Percentiles rank a stretch among this genome's conserved stretches.
Evolutionary conservation across 2,888 invertebrate species (phyloP).

Genomic region (Andrena minutula): DNA sequence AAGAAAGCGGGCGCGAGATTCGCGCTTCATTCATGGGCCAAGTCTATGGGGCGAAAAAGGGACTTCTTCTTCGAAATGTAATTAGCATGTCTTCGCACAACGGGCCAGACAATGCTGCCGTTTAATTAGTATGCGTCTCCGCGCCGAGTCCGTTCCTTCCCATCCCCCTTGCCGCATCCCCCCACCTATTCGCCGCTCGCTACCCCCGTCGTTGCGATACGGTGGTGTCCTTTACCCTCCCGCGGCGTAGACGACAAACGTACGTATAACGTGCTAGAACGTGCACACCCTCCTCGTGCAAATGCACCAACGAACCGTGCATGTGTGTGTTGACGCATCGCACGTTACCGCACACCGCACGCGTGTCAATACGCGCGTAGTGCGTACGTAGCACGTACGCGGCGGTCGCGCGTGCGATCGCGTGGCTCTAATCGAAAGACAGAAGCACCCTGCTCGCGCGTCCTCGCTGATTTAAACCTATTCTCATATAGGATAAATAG

Average conservation of each 20-base stretch:
- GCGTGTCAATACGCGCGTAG: constrained; percentile 57
- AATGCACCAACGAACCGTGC: constrained; percentile 36
- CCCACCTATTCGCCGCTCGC: not conserved
- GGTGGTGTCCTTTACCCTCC: constrained; percentile 38
- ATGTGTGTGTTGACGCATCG: constrained; percentile 33
- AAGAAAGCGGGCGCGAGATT: constrained; percentile 73
- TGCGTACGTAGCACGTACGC: constrained; percentile 5
- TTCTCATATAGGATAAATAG: not conserved
- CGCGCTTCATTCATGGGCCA: constrained; percentile 72
- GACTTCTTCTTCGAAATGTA: constrained; percentile 81
- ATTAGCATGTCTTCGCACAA: constrained; percentile 82
- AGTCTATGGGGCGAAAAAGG: constrained; percentile 63
- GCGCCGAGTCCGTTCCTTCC: constrained; percentile 52
- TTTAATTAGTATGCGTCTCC: constrained; percentile 81
- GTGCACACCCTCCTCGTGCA: constrained; percentile 10
- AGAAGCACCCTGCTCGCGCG: not conserved
- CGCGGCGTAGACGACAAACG: constrained; percentile 34
- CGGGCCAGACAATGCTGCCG: constrained; percentile 76
- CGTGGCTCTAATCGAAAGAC: constrained; percentile 6
- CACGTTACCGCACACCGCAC: constrained; percentile 50
- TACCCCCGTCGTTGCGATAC: not conserved
- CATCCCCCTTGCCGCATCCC: not conserved
- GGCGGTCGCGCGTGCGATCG: constrained; percentile 12
- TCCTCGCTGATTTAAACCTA: not conserved
- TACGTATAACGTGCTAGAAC: constrained; percentile 16